Evolutionary conservation across 2,113 vertebrate species (phyloP).

Genomic region (Nothoprocta pentlandii): DNA sequence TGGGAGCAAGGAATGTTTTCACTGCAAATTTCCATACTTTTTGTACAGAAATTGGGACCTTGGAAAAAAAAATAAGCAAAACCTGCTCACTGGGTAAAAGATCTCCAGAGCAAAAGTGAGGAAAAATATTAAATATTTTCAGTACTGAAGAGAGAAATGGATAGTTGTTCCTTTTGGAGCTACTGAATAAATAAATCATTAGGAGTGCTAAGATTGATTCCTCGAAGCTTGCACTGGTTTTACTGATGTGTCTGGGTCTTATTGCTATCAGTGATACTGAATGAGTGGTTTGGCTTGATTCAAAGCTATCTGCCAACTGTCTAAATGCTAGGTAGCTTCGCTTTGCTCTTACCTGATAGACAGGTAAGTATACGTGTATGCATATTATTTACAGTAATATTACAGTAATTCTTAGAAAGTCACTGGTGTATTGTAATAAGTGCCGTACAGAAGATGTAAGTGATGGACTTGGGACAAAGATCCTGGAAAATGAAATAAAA

Average conservation of each 20-base stretch:
- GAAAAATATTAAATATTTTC: accelerated
- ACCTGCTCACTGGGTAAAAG: background rate
- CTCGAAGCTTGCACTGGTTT: background rate
- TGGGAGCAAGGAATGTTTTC: background rate
- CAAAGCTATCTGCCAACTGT: background rate
- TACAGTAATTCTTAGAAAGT: background rate
- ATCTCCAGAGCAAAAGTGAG: background rate
- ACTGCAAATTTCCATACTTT: background rate
- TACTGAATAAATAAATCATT: conserved; percentile 16
- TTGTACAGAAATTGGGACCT: background rate
- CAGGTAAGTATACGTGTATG: background rate
- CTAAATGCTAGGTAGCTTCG: background rate
- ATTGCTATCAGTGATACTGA: background rate
- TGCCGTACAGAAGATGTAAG: accelerated
- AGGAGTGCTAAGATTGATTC: background rate
- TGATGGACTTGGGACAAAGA: background rate
- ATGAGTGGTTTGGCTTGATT: background rate
- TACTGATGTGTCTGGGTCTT: accelerated
- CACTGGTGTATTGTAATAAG: background rate
- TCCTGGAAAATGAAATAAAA: background rate
- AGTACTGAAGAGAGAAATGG: background rate
- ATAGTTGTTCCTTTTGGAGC: background rate
- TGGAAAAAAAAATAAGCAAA: background rate
- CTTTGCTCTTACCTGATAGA: background rate
- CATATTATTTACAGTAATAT: background rate